Base-by-base conservation (phyloP, 2,888 invertebrate species). In the Euclidia mi region DNA sequence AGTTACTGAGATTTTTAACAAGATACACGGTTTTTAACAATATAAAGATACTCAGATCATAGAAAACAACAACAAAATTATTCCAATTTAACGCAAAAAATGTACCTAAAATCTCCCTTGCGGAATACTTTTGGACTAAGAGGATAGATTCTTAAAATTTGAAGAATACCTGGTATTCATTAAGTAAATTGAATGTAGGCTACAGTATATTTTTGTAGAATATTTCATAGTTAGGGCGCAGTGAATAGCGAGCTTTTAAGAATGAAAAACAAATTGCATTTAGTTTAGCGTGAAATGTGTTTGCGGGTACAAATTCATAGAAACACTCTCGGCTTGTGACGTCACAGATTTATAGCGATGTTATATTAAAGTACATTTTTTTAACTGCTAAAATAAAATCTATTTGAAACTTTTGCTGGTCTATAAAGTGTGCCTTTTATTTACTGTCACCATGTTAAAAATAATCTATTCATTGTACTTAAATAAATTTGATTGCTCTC, bases 161-260 rank as follows among this genome's bases (percentile, higher is more conserved):
- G 28, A 47, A 47, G 52, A 42, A 51, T 58, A 52, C 55, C 44
- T 48, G 41, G 32, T 42, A 56, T 65, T 68, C 51, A 68, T 65
- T 72, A 56, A 40, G 65, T 11, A 46, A 72, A 68, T 65, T 44
- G 41, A 44, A 56, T 12, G 20, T 28, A 15, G 34, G 29, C 34
- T n/a, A n/a, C 46, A 52, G 55, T 61, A 44, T 63, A n/a, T n/a
- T 55, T 60, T 37, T 4, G 40, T 18, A 28, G 28, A 44, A 49
- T 9, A 31, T 42, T 61, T 46, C 43, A 52, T 46, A 35, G 11
- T 56, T 40, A 38, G 55, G 44, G 34, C 14, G 29, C 32, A 25
- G 17, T 58, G 49, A 61, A 67, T 57, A 47, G 42, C 40, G 28
- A 43, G 46, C 18, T 48, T 50, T 52, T 55, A 52, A 56, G 49